Base-by-base conservation (phyloP, 92 coral and sea anemone species). In the Meandrina meandrites region DNA sequence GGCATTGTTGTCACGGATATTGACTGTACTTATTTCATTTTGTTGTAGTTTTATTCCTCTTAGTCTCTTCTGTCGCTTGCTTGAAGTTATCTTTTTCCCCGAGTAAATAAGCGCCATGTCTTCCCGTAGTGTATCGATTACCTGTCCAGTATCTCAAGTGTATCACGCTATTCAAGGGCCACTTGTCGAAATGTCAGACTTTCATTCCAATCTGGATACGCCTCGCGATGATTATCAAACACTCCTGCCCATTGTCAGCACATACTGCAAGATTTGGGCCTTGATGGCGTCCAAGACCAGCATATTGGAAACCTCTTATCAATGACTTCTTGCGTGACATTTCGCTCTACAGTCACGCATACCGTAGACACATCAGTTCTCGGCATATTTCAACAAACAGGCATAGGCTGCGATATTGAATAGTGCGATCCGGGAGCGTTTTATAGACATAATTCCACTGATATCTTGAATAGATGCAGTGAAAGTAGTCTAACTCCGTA, bases 121-220 rank as follows among this genome's bases (percentile, higher is more conserved):
- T 42, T 51, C 21, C 67, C 64, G 70, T 8, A 79, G 42, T 56
- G 13, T 37, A 81, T 81, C 75, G 58, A 42, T 81, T 64, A 64
- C 75, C 24, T 31, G 85, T 15, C 15, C 15, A 47, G 57, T 66
- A 81, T 66, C 85, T 66, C 76, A 45, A 64, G 84, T 81, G 10
- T 67, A 81, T 81, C 75, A 22, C 75, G 53, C 75, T 67, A 36
- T 67, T 81, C 58, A 81, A 81, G 85, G n/a, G 40, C 75, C 85
- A 42, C 85, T 81, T 64, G 85, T 3, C 16, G 30, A 32, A 24
- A 22, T 58, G 70, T 58, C 75, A 81, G 14, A 24, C 47, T 47
- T 53, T 79, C 82, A 79, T 54, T 30, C n/a, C 76, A 35, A 9
- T 71, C 42, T 35, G 10, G 24, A 71, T 34, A 34, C 37, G 48